These are phyloP conservation scores for Epinotia nisella DNA, from an alignment of 2,888 invertebrate species.

Conservation along the genomic window DNA sequence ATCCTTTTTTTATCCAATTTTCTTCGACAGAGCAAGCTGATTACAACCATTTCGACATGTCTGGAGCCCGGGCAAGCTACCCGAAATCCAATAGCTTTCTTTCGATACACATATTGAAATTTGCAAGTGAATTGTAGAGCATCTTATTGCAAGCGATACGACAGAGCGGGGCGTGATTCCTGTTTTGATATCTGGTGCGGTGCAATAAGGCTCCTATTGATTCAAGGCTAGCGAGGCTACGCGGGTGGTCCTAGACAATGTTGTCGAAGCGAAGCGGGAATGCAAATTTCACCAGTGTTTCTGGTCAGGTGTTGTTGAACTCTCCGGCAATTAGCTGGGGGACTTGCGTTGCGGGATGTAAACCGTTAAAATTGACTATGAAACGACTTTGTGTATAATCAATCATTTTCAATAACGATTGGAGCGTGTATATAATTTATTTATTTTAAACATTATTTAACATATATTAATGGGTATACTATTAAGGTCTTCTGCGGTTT, in stretches of 20 bases:
- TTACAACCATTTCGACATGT: slow-evolving; percentile 38
- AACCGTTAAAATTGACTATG: slow-evolving; percentile 58
- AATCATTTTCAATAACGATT: slow-evolving; percentile 36
- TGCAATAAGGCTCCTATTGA: slow-evolving; percentile 77
- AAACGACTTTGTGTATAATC: slow-evolving; percentile 50
- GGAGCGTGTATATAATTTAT: slow-evolving; percentile 26
- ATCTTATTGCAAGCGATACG: slow-evolving; percentile 70
- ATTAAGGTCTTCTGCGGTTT: not conserved
- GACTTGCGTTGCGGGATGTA: slow-evolving; percentile 52
- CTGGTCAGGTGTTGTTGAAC: slow-evolving; percentile 69
- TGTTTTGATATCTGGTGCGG: slow-evolving; percentile 67
- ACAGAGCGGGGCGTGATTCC: slow-evolving; percentile 53
- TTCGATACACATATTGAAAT: slow-evolving; percentile 66
- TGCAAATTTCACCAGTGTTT: slow-evolving; percentile 80
- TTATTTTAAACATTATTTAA: slow-evolving; percentile 5
- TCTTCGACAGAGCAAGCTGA: slow-evolving; percentile 33
- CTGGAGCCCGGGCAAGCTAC: slow-evolving; percentile 36
- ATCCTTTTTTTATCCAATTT: slow-evolving; percentile 32
- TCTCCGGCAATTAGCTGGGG: slow-evolving; percentile 60
- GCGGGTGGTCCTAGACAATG: slow-evolving; percentile 82
- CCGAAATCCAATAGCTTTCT: slow-evolving; percentile 61
- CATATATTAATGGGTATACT: slow-evolving; percentile 11
- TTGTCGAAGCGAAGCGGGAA: slow-evolving; percentile 76
- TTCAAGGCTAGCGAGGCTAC: slow-evolving; percentile 63
- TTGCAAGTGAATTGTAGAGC: slow-evolving; percentile 71